Base-by-base conservation (phyloP, 2,888 invertebrate species). In the Sussaba pulchella region DNA sequence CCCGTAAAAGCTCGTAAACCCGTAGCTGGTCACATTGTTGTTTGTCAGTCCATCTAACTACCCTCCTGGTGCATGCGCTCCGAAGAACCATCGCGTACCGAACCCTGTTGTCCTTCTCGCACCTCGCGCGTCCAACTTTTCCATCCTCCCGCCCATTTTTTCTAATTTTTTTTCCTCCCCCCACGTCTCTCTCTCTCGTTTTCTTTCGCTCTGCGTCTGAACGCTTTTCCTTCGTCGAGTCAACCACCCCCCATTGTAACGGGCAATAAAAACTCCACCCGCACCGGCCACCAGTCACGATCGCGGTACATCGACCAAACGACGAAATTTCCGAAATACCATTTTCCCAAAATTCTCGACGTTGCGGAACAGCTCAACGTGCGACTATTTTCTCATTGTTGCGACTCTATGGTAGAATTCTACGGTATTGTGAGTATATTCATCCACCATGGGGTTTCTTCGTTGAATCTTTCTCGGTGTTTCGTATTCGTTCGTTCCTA, bases 11-110 rank as follows among this genome's bases (percentile, higher is more conserved):
- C 81, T 87, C 85, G 85, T 87, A 88, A 88, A 84, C 86, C 81
- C 82, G 83, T 85, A 86, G 86, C 85, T 87, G 89, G 88, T 90
- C 87, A 87, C 87, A 90, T 90, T 90, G 89, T 90, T 88, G 86
- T 85, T 82, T 87, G 69, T 71, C 71, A 50, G 71, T 76, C 75
- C 76, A 70, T 59, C 59, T 70, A 73, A 78, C 76, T 73, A 76
- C 69, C 75, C 72, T 63, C 74, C 76, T 9, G 59, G 70, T 81
- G 73, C 66, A 71, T 72, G 66, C 50, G 41, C 67, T 74, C 64
- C 41, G 26, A 54, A 45, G 76, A 80, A 77, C 59, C 39, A 50
- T 1, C 14, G 3, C 36, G 61, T 50, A 41, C 50, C 57, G n/a
- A 67, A 41, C 61, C 31, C 36, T 54, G 59, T 59, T 24, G 31